Evolutionary conservation across 1,140 invertebrate genomes (phyloP), one percentile per base, ranked within the genome.

Genomic region (Penaeus chinensis): DNA sequence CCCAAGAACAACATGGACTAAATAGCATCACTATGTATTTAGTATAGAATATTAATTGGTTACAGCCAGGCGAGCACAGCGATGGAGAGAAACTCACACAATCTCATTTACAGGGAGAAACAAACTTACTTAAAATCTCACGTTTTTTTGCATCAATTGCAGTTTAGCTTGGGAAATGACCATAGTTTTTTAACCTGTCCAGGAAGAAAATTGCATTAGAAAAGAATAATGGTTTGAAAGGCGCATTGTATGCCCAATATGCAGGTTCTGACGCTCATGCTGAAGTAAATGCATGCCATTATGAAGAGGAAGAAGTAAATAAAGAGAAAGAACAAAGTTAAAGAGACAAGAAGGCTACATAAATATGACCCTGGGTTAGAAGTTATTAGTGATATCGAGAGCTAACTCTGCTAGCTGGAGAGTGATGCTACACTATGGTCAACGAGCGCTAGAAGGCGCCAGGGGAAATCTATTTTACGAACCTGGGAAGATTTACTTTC

Each of bases 401-500:
- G 81, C 86, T 87, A 87, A 83, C 86, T 78, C 79, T 65, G 69
- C 86, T 87, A 87, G 78, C 42, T 74, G 61, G 65, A 69, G 86
- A 81, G n/a, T 77, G 66, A 87, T 4, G 24, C 86, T 87, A 87
- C 71, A 82, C 86, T 87, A 87, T 87, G 47, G 81, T 79, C 86
- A 78, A 82, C 69, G 74, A 71, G 74, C 86, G 60, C 78, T 82
- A 77, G 65, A 60, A 77, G 62, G 86, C 80, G 74, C 71, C 71
- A 61, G 81, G 62, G 47, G 63, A 85, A 83, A 42, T 54, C 47
- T 62, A 63, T 20, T 80, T 82, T 83, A 90, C 89, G 81, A 89
- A 90, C 89, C 89, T 90, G 89, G 69, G 89, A 90, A 88, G 89
- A 90, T 90, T 90, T 90, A 90, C 87, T 90, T 85, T 90, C 89